Conservation (phyloP, 2,797 vertebrate genomes). For the Oophaga sylvatica region DNA sequence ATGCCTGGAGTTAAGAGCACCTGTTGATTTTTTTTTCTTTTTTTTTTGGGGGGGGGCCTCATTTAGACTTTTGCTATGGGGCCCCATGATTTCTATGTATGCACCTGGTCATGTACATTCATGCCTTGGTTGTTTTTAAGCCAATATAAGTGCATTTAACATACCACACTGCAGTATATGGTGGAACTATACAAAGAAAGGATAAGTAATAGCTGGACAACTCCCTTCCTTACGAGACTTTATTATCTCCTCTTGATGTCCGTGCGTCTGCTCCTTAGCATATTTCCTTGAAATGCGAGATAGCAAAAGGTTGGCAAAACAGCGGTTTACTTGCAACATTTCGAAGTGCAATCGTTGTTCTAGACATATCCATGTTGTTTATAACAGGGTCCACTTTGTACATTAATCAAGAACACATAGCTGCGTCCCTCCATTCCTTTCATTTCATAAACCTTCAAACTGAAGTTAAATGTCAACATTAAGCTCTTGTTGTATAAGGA, state of each 20-base stretch:
- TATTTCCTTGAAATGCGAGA: constrained; percentile 9
- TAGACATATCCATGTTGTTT: constrained; percentile 31
- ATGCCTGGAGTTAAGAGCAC: too few species aligned
- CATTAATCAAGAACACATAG: constrained; percentile 25
- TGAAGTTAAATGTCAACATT: constrained; percentile 44
- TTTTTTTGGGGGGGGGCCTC: too few species aligned
- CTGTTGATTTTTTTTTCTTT: too few species aligned
- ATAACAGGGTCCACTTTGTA: constrained; percentile 32
- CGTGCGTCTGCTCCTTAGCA: neutral
- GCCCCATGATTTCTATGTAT: too few species aligned
- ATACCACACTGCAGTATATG: neutral
- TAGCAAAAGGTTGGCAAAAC: constrained; percentile 23
- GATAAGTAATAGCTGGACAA: neutral
- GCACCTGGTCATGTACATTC: too few species aligned
- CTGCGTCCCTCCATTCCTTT: neutral
- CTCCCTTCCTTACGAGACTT: neutral
- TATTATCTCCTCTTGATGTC: constrained; percentile 18
- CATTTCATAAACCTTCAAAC: constrained; percentile 42
- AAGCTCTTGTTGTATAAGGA: constrained; percentile 37
- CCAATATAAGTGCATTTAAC: neutral
- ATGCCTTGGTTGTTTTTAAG: neutral
- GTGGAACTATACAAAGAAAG: neutral
- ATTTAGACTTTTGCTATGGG: too few species aligned
- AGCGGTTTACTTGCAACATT: constrained; percentile 16
- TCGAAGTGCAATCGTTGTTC: constrained; percentile 10